Percentiles rank a stretch among this genome's conserved stretches.
Evolutionary conservation across 2,888 invertebrate genomes (phyloP).

Genomic region (Ectobius pallidus): DNA sequence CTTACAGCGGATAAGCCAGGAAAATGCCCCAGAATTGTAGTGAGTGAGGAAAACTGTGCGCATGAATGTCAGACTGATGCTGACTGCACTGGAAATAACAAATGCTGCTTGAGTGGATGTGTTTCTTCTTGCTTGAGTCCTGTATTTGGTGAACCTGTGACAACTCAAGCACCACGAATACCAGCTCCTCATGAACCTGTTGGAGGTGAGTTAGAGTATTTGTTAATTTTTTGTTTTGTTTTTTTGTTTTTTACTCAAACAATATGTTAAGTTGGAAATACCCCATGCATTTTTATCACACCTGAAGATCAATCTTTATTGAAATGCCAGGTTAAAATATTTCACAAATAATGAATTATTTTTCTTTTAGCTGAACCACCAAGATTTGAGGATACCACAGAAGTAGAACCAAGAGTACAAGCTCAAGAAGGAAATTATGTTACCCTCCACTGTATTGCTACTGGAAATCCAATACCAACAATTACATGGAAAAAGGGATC

Average conservation of each 20-base stretch:
- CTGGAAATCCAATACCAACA: conserved; percentile 77
- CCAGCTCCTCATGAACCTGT: background rate
- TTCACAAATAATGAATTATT: no score
- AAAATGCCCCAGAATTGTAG: conserved; percentile 63
- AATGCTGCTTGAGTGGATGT: conserved; percentile 85
- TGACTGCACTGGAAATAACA: conserved; percentile 77
- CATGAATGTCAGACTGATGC: conserved; percentile 80
- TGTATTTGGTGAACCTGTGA: conserved; percentile 52
- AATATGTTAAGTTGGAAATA: no score
- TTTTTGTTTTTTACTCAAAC: no score
- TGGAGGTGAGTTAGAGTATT: background rate
- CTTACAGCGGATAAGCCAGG: conserved; percentile 72
- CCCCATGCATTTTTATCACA: no score
- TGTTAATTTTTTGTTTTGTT: no score
- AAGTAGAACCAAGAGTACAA: conserved; percentile 63
- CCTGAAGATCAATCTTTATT: no score
- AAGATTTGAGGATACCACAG: conserved; percentile 45
- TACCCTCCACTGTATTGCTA: conserved; percentile 74
- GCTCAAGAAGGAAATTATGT: conserved; percentile 76
- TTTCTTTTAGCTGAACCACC: conserved; percentile 49
- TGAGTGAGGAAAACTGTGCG: conserved; percentile 63
- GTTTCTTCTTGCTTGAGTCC: conserved; percentile 72
- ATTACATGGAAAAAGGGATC: conserved; percentile 79
- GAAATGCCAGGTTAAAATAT: no score
- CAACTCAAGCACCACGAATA: conserved; percentile 52